These are phyloP conservation scores for Imbricaverruca yamaguchii DNA, from an alignment of 2,888 invertebrate genomes.

Conservation along the genomic window DNA sequence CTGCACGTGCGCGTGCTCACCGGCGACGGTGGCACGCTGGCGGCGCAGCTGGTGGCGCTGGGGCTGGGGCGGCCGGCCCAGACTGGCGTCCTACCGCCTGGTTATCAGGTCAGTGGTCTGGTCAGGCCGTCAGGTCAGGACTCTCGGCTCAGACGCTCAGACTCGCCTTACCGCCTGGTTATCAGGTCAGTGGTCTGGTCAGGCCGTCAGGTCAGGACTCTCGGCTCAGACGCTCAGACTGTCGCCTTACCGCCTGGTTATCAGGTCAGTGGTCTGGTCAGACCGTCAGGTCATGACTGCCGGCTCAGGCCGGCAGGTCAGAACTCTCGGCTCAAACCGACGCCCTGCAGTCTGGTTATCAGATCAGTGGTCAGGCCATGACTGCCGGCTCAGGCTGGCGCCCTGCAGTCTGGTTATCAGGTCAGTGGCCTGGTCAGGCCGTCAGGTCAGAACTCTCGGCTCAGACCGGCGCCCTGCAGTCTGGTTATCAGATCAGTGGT, in stretches of 20 bases:
- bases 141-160: neutral
- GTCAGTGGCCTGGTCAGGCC: neutral
- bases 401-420: neutral
- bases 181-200: no score
- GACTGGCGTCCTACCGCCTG: neutral
- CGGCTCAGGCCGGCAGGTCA: no score
- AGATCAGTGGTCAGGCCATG: no score
- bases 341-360: no score
- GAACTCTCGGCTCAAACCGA: no score
- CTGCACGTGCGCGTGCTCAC: constrained; percentile 1
- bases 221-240: no score
- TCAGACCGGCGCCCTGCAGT: neutral
- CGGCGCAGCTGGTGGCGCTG: neutral
- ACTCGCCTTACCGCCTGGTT: no score
- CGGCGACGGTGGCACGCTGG: neutral
- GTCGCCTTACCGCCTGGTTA: no score
- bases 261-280: no score
- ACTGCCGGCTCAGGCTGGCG: neutral
- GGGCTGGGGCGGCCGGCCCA: constrained; percentile 4
- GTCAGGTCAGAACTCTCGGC: neutral
- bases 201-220: no score
- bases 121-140: neutral
- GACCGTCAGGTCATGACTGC: no score
- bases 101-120: neutral
- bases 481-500: no score